These are phyloP conservation scores for Silurus lanzhouensis DNA, from an alignment of 2,797 vertebrate genomes.

Conservation along the genomic window DNA sequence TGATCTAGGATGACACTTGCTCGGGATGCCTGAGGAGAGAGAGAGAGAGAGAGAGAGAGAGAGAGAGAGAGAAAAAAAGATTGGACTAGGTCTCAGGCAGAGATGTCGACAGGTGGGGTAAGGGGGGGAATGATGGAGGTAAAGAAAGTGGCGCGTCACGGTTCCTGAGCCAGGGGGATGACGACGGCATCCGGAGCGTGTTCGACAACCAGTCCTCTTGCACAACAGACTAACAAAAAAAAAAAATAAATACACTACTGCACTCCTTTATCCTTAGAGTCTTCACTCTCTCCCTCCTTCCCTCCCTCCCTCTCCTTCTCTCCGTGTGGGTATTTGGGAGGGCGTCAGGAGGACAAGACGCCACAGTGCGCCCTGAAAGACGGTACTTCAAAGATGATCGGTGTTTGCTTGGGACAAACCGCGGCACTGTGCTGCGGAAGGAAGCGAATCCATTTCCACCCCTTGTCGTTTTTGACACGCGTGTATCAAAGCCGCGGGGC, in stretches of 20 bases:
- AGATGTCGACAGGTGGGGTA: neutral
- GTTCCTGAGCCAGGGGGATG: constrained; percentile 27
- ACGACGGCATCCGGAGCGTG: constrained; percentile 20
- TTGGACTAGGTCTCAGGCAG: neutral
- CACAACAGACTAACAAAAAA: neutral
- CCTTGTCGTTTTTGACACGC: constrained; percentile 31
- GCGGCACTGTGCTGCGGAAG: neutral
- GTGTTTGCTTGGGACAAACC: constrained; percentile 52
- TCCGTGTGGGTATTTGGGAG: constrained; percentile 17
- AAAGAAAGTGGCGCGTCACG: constrained; percentile 18
- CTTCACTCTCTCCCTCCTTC: no score
- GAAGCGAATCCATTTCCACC: constrained; percentile 35
- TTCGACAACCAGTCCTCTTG: constrained; percentile 29
- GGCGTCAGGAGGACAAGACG: constrained; percentile 2
- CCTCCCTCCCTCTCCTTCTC: neutral
- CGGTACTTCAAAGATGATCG: constrained; percentile 41
- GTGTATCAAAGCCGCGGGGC: constrained; percentile 28
- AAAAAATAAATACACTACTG: neutral
- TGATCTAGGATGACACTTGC: neutral
- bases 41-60: neutral
- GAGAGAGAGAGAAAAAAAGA: neutral
- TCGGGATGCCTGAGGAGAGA: neutral
- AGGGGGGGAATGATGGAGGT: neutral
- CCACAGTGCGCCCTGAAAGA: constrained; percentile 14
- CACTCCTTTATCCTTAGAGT: neutral